Base-by-base conservation (phyloP, 1,140 invertebrate species). In the Carposina sasakii region DNA sequence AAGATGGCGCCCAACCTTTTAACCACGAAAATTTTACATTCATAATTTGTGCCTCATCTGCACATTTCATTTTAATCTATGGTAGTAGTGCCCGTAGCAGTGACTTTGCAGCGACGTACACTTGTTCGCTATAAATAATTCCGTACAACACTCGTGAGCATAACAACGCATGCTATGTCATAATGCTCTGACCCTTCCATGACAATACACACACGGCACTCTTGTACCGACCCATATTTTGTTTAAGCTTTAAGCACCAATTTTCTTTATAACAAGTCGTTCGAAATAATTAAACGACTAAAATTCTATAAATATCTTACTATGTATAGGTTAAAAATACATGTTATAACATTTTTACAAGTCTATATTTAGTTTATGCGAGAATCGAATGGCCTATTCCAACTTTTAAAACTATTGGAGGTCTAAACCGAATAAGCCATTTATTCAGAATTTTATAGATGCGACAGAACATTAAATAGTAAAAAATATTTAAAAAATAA, bases 251-350 rank as follows among this genome's bases (percentile, higher is more conserved):
- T 76, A 84, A 84, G 81, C 81, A 84, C 81, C 81, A 84, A 84
- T 81, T 81, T 84, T 84, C 70, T 79, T 84, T 78, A 84, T 84
- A 84, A 84, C 81, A 84, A 84, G 81, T 84, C 81, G 81, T 84
- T 84, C 76, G 72, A 84, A 84, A 84, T 84, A 84, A 81, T 78
- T 84, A 84, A 84, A 84, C 81, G 81, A 84, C 81, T 81, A 78
- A 81, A 84, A 72, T 77, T 78, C 76, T 82, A 84, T 84, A 84
- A 84, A 84, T 84, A 84, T 84, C 81, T 84, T 84, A 84, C 73
- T 81, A 84, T 84, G 67, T 81, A 82, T 82, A 84, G 73, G 73
- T 84, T 84, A 84, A 84, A 84, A 84, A 84, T 84, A 84, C 81
- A 81, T 67, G 76, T 84, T 71, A 71, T 84, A 84, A 81, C 81